Percentiles rank a stretch among this genome's conserved stretches.
These are phyloP conservation scores for Arvicanthis niloticus DNA, from an alignment of 2,113 vertebrate genomes.

Conservation along the genomic window DNA sequence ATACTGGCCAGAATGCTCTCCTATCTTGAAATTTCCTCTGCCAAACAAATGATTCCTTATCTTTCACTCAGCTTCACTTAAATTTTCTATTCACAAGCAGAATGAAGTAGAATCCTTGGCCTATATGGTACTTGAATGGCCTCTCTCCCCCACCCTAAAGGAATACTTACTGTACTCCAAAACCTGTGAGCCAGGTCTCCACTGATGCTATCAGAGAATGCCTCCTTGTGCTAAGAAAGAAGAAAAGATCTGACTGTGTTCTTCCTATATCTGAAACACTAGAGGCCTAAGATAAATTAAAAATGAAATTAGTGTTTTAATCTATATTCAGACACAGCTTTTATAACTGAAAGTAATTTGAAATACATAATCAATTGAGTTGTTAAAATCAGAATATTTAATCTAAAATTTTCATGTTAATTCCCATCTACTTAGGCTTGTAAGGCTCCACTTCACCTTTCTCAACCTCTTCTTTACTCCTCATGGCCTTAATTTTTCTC, in stretches of 20 bases:
- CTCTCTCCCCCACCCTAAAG: no score
- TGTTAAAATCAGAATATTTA: background rate
- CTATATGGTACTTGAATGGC: background rate
- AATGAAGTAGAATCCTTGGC: background rate
- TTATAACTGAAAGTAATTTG: background rate
- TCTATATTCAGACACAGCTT: background rate
- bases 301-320: background rate
- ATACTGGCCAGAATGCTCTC: background rate
- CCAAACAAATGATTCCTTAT: background rate
- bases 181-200: background rate
- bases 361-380: background rate
- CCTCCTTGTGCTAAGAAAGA: background rate
- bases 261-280: background rate
- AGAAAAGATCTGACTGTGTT: background rate
- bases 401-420: background rate
- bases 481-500: background rate
- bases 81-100: background rate
- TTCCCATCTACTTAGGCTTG: background rate
- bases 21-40: background rate
- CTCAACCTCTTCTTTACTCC: background rate
- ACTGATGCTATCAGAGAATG: background rate
- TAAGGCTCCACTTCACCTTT: background rate
- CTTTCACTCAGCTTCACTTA: background rate
- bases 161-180: no score
- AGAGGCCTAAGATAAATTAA: background rate